Evolutionary conservation across 1,140 invertebrate genomes (phyloP).

Genomic region (Heliconius hewitsoni): DNA sequence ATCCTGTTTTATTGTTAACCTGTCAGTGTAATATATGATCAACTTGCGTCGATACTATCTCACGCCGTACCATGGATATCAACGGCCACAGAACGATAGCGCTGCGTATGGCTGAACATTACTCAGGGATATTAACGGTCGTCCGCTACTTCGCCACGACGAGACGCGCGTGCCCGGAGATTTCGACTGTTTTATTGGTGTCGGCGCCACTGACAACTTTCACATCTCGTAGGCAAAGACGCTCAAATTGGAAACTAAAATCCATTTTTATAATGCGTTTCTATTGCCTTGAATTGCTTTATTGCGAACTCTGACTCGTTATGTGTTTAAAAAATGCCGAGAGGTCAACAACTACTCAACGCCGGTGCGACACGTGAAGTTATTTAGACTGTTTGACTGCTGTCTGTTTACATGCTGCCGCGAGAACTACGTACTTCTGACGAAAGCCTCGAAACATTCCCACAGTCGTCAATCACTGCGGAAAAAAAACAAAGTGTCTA

Average conservation of each 20-base stretch:
- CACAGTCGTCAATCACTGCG: constrained; percentile 77
- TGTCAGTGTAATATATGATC: constrained; percentile 71
- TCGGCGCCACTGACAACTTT: constrained; percentile 78
- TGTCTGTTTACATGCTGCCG: constrained; percentile 63
- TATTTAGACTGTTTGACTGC: constrained; percentile 55
- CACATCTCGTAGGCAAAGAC: constrained; percentile 73
- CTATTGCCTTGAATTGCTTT: constrained; percentile 31
- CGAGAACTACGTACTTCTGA: constrained; percentile 71
- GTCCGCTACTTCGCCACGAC: constrained; percentile 43
- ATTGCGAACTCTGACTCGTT: constrained; percentile 9
- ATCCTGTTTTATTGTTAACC: constrained; percentile 70
- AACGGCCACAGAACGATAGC: constrained; percentile 56
- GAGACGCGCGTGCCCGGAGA: constrained; percentile 58
- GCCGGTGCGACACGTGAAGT: constrained; percentile 68
- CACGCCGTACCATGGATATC: constrained; percentile 51
- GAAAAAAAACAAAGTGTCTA: constrained; percentile 78
- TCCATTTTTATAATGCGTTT: constrained; percentile 70
- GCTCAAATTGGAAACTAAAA: constrained; percentile 76
- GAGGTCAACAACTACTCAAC: constrained; percentile 65
- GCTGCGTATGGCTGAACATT: constrained; percentile 52
- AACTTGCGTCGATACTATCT: constrained; percentile 59
- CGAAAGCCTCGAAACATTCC: constrained; percentile 76
- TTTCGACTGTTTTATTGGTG: constrained; percentile 73
- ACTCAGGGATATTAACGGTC: constrained; percentile 56
- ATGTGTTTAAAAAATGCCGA: not conserved